These are phyloP conservation scores for Ceryle rudis DNA, from an alignment of 2,797 vertebrate genomes.

Conservation along the genomic window DNA sequence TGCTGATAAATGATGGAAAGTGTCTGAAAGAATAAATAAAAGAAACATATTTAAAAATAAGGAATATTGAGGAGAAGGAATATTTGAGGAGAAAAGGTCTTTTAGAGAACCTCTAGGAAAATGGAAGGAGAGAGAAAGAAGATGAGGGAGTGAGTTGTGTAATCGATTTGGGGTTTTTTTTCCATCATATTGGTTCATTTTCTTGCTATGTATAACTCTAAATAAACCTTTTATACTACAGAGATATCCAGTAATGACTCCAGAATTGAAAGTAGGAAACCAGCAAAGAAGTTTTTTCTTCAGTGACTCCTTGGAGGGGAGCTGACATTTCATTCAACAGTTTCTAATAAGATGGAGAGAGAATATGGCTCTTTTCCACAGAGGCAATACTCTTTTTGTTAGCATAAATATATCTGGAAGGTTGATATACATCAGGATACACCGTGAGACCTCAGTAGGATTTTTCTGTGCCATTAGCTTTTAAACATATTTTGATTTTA, in stretches of 20 bases:
- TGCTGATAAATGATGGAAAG: background rate
- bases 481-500: background rate
- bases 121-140: background rate
- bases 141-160: background rate
- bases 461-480: background rate
- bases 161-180: background rate
- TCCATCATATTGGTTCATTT: background rate
- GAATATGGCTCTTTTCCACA: background rate
- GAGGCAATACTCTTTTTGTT: background rate
- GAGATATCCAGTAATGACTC: background rate
- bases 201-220: conserved; percentile 46
- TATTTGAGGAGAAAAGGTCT: no score
- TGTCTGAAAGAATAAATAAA: background rate
- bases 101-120: background rate
- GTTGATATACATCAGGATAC: background rate
- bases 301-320: rapidly evolving
- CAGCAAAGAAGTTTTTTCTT: background rate
- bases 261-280: background rate
- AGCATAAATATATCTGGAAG: background rate
- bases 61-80: background rate
- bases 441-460: background rate
- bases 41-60: background rate
- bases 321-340: background rate
- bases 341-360: background rate
- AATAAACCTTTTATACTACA: background rate